Evolutionary conservation across 2,113 vertebrate genomes (phyloP), one percentile per base, ranked within the genome.

Genomic region (Hymenochirus boettgeri): DNA sequence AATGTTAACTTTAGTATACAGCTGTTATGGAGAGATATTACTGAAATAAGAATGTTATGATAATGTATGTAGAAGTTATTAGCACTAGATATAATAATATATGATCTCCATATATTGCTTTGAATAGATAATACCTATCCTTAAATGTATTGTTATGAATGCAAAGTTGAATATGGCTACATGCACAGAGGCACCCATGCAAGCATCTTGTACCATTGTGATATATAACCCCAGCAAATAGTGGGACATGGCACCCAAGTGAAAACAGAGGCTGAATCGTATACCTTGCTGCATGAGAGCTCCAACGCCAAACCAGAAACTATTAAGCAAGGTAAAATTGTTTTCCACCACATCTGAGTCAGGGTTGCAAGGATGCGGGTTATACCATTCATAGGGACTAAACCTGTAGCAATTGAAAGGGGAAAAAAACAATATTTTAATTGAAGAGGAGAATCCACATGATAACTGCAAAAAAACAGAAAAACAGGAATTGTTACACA

Each of bases 271-370:
- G 92, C 93, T 91, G 90, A 90, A 86, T 92, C 95, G 93, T 98
- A 91, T 98, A 98, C 95, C 95, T 98, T 98, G 95, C 93, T 96
- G 95, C 95, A 98, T 98, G 95, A 98, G 95, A 95, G 95, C 95
- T 97, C 94, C 95, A 95, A 97, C 94, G 93, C 95, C 95, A 92
- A 98, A 98, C 95, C 95, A 98, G 94, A 98, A 98, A 96, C 95
- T 98, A 96, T 98, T 98, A 90, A 98, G 93, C 88, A 98, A 95
- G 83, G 94, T 98, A 90, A 98, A 98, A 95, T 97, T 97, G 91
- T 98, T 98, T 94, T 98, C 95, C 93, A 98, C 95, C 86, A 98
- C 94, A 85, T 98, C 95, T 83, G 95, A 97, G 89, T 98, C 95
- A 46, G 94, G 95, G 79, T 97, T 98, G 94, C 95, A 98, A 72